Evolutionary conservation across 1,140 invertebrate genomes (phyloP).

Genomic region (Agrypnia vestita): DNA sequence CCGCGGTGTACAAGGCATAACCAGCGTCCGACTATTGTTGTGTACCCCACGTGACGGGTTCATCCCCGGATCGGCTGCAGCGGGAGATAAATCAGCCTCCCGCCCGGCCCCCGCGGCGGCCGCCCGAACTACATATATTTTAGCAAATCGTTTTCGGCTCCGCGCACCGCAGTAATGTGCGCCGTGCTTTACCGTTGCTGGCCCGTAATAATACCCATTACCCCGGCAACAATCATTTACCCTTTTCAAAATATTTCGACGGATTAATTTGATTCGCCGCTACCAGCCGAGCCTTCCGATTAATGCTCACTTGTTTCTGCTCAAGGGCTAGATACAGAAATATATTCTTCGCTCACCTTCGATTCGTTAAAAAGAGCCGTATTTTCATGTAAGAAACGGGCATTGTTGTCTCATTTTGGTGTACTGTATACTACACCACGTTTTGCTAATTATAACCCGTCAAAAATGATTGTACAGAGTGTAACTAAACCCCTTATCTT

Average conservation of each 20-base stretch:
- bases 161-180: not conserved
- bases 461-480: no score
- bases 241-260: slow-evolving; percentile 41
- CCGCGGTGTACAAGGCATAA: not conserved
- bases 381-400: no score
- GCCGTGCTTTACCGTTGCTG: slow-evolving; percentile 14
- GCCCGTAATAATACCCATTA: slow-evolving; percentile 28
- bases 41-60: slow-evolving; percentile 28
- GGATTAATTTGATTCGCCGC: slow-evolving; percentile 37
- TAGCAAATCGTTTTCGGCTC: slow-evolving; percentile 26
- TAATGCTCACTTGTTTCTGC: slow-evolving; percentile 10
- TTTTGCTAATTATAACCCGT: no score
- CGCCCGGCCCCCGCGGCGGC: slow-evolving; percentile 11
- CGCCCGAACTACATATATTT: slow-evolving; percentile 22
- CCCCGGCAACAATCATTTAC: slow-evolving; percentile 28
- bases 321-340: no score
- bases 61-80: not conserved
- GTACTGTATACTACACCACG: no score
- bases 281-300: slow-evolving; percentile 4
- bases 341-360: no score
- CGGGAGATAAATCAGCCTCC: slow-evolving; percentile 21
- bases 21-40: slow-evolving; percentile 15
- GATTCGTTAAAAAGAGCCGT: no score
- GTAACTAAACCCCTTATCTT: no score
- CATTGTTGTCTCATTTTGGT: no score